Base-by-base conservation (phyloP, 2,797 vertebrate genomes). In the Hippoglossus hippoglossus region DNA sequence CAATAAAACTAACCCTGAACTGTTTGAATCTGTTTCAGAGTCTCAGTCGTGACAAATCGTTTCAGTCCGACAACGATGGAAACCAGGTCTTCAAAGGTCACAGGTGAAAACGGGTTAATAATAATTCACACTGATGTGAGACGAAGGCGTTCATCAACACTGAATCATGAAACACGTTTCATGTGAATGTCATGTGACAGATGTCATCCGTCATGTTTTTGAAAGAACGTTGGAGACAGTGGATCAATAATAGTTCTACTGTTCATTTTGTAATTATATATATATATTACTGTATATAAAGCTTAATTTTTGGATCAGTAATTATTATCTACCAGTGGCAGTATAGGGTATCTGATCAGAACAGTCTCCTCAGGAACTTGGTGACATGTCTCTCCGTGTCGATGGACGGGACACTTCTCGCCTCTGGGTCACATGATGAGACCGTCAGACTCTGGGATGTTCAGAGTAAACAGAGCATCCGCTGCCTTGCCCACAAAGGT, bases 391-490 rank as follows among this genome's bases (percentile, higher is more conserved):
- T 99, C 39, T 99, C 97, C 0, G 95, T 98, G 73, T 99, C 98
- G 0, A 96, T 97, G 16, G 98, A 98, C 0, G 96, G 98, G 69
- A 97, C 95, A 0, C 84, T 98, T 1, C 91, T 99, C 52, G 92
- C 98, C 1, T 99, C 98, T 0, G 98, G 97, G 58, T 99, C 98
- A 0, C 97, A 98, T 0, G 98, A 99, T 0, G 97, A 99, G 90
- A 97, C 96, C 0, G 96, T 95, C 19, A 90, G 96, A 11, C 93
- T 99, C 18, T 99, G 98, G 98, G 97, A 99, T 68, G 79, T 98
- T 67, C 96, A 97, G 66, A 99, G 98, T 92, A 98, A 97, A 80
- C 98, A 99, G 91, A 97, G 96, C 74, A 68, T 98, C 50, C 95
- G 96, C 71, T 97, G 96, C 0, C 91, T 97, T 63, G 88, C 94